Conservation (phyloP, 2,888 invertebrate genomes). For the Conchocele bisecta region DNA sequence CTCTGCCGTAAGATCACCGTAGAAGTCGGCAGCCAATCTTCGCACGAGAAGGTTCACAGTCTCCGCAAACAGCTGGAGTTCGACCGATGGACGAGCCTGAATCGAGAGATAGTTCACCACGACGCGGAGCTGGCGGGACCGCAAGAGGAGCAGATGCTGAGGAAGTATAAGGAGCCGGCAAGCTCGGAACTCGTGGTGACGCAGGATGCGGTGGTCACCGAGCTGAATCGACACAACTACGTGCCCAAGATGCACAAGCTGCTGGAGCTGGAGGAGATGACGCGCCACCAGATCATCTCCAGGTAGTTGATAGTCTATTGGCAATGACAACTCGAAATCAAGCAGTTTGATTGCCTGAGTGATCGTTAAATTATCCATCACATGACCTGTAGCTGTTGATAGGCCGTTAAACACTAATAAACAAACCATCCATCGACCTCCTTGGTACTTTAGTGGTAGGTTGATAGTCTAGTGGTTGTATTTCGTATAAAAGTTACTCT, state of each 20-base stretch:
- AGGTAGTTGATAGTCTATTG: no score
- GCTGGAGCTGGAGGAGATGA: constrained; percentile 78
- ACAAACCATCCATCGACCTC: no score
- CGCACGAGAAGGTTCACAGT: constrained; percentile 71
- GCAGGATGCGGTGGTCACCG: constrained; percentile 70
- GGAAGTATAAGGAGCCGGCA: constrained; percentile 73
- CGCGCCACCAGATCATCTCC: constrained; percentile 75
- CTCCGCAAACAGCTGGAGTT: constrained; percentile 74
- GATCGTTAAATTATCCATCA: no score
- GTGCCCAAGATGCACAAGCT: constrained; percentile 80
- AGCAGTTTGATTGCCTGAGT: no score
- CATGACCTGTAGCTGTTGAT: no score
- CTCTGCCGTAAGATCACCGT: constrained; percentile 75
- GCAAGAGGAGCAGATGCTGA: constrained; percentile 53
- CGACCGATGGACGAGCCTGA: constrained; percentile 79
- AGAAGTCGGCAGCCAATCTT: constrained; percentile 72
- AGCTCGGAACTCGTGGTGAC: constrained; percentile 74
- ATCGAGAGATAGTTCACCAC: constrained; percentile 71
- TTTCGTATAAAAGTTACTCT: no score
- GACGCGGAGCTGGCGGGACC: constrained; percentile 36
- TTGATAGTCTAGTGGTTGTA: no score
- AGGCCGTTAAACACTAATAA: no score
- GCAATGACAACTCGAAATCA: no score
- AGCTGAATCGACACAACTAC: constrained; percentile 80
- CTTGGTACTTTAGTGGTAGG: no score